Evolutionary conservation across 1,140 invertebrate species (phyloP).

Genomic region (Olivierus martensii): DNA sequence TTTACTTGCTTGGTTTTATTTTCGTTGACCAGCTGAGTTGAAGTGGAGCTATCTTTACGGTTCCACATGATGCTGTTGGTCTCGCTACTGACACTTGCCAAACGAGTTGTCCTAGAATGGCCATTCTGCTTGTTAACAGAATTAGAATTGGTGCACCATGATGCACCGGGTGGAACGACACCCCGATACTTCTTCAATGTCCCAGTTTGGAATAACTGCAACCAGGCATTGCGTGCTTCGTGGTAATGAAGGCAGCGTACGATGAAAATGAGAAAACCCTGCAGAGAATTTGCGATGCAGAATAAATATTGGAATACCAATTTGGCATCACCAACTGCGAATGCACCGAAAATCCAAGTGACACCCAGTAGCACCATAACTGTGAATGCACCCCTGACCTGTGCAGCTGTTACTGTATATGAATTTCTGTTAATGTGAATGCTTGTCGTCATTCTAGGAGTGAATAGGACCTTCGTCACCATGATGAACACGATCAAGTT

Average conservation of each 20-base stretch:
- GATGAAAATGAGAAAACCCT: conserved; percentile 39
- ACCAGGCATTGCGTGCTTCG: conserved; percentile 35
- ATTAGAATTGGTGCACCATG: conserved; percentile 14
- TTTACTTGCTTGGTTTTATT: neutral
- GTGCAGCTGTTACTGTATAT: conserved; percentile 20
- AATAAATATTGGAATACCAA: conserved; percentile 38
- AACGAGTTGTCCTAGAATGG: conserved; percentile 8
- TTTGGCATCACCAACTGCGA: conserved; percentile 34
- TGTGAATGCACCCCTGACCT: conserved; percentile 38
- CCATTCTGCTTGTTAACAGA: conserved; percentile 14
- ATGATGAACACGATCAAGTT: conserved; percentile 36
- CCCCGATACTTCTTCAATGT: conserved; percentile 15
- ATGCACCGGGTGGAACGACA: conserved; percentile 10
- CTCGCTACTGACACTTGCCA: conserved; percentile 1
- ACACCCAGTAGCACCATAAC: conserved; percentile 40
- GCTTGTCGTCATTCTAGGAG: conserved; percentile 20
- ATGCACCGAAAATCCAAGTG: conserved; percentile 39
- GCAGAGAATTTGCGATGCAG: conserved; percentile 36
- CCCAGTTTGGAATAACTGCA: conserved; percentile 17
- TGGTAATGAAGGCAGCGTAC: conserved; percentile 37
- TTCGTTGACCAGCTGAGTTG: neutral
- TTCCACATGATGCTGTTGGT: neutral
- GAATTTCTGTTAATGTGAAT: conserved; percentile 3
- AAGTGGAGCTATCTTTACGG: neutral
- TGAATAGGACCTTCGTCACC: conserved; percentile 34